Evolutionary conservation across 2,113 vertebrate species (phyloP).

Genomic region (Misgurnus anguillicaudatus): DNA sequence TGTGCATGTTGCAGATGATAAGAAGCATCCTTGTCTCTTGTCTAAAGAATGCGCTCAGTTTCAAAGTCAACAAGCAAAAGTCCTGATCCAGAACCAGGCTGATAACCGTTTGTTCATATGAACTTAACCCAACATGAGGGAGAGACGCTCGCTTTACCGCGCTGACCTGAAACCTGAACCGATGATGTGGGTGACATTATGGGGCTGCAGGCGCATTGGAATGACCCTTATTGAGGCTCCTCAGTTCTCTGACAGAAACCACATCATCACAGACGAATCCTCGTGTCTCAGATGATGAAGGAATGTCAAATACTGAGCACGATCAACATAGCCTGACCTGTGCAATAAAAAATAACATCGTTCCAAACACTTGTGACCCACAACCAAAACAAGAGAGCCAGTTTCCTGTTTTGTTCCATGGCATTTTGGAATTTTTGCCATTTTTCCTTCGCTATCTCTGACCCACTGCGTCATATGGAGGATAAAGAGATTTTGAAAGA

Average conservation of each 20-base stretch:
- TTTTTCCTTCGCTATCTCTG: neutral
- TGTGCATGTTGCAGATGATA: conserved; percentile 52
- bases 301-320: conserved; percentile 68
- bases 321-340: conserved; percentile 63
- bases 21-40: conserved; percentile 49
- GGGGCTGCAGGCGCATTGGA: conserved; percentile 53
- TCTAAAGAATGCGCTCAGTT: conserved; percentile 44
- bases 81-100: neutral
- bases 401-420: conserved; percentile 71
- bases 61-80: conserved; percentile 49
- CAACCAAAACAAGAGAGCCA: conserved; percentile 67
- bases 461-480: neutral
- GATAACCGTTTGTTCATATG: conserved; percentile 24
- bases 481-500: neutral
- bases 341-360: conserved; percentile 61
- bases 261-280: conserved; percentile 58
- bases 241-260: conserved; percentile 59
- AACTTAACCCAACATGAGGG: conserved; percentile 46
- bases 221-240: conserved; percentile 69
- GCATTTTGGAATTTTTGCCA: conserved; percentile 55
- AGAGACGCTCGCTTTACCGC: conserved; percentile 33
- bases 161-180: conserved; percentile 9
- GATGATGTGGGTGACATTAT: conserved; percentile 37
- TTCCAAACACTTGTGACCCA: conserved; percentile 69
- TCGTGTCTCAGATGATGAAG: conserved; percentile 65